Evolutionary conservation across 1,140 invertebrate genomes (phyloP), one percentile per base, ranked within the genome.

Genomic region (Lordiphosa stackelbergi): DNA sequence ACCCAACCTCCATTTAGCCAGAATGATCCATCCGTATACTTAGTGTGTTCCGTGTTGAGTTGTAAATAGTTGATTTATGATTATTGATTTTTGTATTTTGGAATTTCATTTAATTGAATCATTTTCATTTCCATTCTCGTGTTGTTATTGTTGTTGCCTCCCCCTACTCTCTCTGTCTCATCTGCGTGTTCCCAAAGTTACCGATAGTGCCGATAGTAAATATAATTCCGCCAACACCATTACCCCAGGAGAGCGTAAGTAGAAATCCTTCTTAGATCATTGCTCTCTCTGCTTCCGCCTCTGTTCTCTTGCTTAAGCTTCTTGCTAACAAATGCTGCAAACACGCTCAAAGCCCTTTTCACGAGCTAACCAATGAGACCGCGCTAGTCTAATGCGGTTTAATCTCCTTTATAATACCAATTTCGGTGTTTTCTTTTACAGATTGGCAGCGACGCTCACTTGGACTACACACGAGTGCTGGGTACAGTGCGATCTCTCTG

Each of bases 401-500:
- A 10, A n/a, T n/a, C 12, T 2, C 3, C 1, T 13, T 8, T 16
- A 13, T 48, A 11, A 41, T 24, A 6, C 3, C 10, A 16, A 37
- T 47, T 5, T 13, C 24, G 0, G 31, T 31, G 2, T 11, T 3
- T 41, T 51, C 64, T 24, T 2, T 81, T 69, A 22, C 58, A 85
- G 83, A 84, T 87, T 49, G 85, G 85, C 36, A 87, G 85, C 69
- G 86, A 88, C 57, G 74, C 83, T 8, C 75, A 88, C 51, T 72
- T 88, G 36, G 88, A 90, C 52, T 91, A 91, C 52, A 85, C 81
- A 11, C 85, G 88, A 12, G 77, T 90, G 13, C 74, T 91, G 49
- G 66, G 87, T 40, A 90, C 90, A 57, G 90, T 91, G 51, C 85
- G 90, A 12, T 85, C 69, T 16, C 87, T 88, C 69, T 91, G 90